These are phyloP conservation scores for Apocrypta bakeri DNA, from an alignment of 1,140 invertebrate species.

Conservation along the genomic window DNA sequence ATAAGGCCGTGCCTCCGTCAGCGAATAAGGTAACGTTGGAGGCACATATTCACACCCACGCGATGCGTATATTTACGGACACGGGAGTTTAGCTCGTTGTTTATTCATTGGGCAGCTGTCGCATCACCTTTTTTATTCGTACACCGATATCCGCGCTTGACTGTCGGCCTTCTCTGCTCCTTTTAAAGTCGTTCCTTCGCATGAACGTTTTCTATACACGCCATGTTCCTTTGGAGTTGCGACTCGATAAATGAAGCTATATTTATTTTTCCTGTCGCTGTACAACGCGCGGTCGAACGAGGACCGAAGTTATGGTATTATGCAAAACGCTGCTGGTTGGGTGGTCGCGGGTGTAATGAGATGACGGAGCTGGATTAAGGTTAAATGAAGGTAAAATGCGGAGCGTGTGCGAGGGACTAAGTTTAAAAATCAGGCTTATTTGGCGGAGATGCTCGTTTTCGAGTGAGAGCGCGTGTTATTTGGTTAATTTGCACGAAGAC, in stretches of 20 bases:
- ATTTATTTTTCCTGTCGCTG: constrained; percentile 1
- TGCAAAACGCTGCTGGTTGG: constrained; percentile 32
- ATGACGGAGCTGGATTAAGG: constrained; percentile 21
- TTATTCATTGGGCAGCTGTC: constrained; percentile 36
- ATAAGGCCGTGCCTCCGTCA: constrained; percentile 33
- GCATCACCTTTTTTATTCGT: constrained; percentile 27
- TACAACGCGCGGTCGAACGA: neutral
- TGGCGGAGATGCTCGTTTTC: neutral
- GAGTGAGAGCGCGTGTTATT: neutral
- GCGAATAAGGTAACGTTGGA: neutral
- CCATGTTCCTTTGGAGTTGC: neutral
- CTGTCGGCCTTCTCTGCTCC: neutral
- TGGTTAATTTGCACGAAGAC: neutral
- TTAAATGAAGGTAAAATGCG: constrained; percentile 15
- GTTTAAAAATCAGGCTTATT: neutral
- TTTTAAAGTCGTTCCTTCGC: constrained; percentile 8
- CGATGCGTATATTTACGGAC: neutral
- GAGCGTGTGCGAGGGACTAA: neutral
- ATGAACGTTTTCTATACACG: neutral
- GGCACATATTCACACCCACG: constrained; percentile 22
- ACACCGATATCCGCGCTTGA: neutral
- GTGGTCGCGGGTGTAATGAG: constrained; percentile 42
- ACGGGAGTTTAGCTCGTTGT: neutral
- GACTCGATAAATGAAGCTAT: neutral
- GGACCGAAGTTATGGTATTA: constrained; percentile 13